Evolutionary conservation across 1,140 invertebrate genomes (phyloP), one percentile per base, ranked within the genome.

Genomic region (Neodiprion lecontei): DNA sequence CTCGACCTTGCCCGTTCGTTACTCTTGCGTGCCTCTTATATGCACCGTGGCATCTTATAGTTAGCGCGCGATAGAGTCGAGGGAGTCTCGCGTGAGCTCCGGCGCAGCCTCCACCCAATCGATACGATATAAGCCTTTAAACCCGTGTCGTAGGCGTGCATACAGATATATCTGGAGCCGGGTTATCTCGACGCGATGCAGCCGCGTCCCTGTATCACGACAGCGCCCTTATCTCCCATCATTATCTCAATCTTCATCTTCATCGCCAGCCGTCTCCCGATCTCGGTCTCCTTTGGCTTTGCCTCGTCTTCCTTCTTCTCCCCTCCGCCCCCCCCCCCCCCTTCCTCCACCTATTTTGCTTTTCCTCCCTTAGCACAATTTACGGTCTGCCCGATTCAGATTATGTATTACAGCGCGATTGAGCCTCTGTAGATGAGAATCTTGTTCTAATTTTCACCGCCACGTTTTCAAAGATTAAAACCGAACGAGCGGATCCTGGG

Each of bases 1-100:
- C 82, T 86, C 87, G 86, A 87, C 87, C 87, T 88, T 87, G 86
- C 86, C 85, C 87, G 86, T 88, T 87, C 87, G 85, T 88, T 88
- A 87, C 87, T 86, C 87, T 87, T 86, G 53, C 53, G n/a, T 61
- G 53, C 53, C n/a, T 61, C 53, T 12, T 14, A 61, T 61, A 61
- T 61, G 53, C 53, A 61, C n/a, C 53, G 53, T 61, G n/a, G 11
- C n/a, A 17, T 61, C 11, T 14, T 61, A 61, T 61, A 61, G 53
- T 61, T 61, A 61, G 53, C 11, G 53, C 53, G 53, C 53, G n/a
- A 61, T 61, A 17, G 11, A 14, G 28, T 5, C 28, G 28, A 40
- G 28, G 28, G 28, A 40, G 28, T 40, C 28, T 40, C 28, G 28
- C 28, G 28, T 40, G 28, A 40, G 28, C 28, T 61, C 53, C 53